Conservation (phyloP, 2,113 vertebrate species). For the Eidolon helvum region DNA sequence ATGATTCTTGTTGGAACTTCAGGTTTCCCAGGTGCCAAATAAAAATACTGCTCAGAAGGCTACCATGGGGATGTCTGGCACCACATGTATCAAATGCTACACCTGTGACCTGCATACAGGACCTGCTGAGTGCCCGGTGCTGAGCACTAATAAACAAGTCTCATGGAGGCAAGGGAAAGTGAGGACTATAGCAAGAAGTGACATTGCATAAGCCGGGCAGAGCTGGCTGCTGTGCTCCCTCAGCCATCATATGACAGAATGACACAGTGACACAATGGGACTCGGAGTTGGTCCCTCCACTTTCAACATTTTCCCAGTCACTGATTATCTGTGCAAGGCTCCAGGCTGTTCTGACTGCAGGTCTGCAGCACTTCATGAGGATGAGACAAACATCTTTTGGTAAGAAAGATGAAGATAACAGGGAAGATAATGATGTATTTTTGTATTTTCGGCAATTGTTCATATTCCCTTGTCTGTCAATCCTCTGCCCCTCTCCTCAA, state of each 20-base stretch:
- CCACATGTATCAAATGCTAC: background rate
- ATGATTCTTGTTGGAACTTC: too few species aligned
- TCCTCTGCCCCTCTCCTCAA: background rate
- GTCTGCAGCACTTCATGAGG: background rate
- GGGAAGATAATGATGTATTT: background rate
- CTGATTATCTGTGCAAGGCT: background rate
- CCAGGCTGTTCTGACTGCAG: background rate
- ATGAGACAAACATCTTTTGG: background rate
- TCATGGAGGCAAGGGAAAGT: background rate
- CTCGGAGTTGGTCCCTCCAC: background rate
- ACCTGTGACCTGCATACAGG: background rate
- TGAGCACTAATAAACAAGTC: background rate
- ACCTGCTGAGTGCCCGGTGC: background rate
- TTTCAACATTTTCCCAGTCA: background rate
- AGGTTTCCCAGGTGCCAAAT: background rate
- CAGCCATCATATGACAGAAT: background rate
- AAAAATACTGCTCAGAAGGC: background rate
- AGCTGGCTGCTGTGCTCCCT: background rate
- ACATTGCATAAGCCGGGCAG: background rate
- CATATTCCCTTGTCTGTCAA: background rate
- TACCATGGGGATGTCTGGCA: background rate
- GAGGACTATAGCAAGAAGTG: background rate
- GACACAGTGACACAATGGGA: background rate
- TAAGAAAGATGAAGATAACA: background rate
- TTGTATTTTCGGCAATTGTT: background rate